Base-by-base conservation (phyloP, 2,113 vertebrate genomes). In the Elanus axillaris region DNA sequence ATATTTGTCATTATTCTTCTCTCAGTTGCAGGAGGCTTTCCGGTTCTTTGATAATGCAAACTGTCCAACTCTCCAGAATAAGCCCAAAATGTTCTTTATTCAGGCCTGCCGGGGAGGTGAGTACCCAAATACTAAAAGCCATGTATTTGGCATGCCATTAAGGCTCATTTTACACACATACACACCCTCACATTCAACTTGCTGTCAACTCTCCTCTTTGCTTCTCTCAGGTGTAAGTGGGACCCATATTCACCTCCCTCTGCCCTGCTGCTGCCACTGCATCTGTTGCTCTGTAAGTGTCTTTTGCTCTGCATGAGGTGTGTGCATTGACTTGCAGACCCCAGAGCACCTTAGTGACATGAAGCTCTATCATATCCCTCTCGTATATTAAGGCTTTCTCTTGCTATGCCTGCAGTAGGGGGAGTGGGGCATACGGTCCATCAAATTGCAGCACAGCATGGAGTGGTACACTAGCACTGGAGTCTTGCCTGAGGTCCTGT, bases 61-160 rank as follows among this genome's bases (percentile, higher is more conserved):
- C 98, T 99, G 99, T 96, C 99, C 99, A 6, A 97, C 98, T 90
- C 99, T 99, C 6, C 99, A 99, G 96, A 99, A 99, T 98, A 99
- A 99, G 94, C 99, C 99, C 12, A 99, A 99, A 96, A 99, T 99
- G 99, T 99, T 99, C 97, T 99, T 99, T 92, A 98, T 99, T 94
- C 99, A 99, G 97, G 99, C 99, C 86, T 99, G 99, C 96, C 98
- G 99, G 72, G 99, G 99, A 99, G 99, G 99, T 99, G 93, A 98
- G 98, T 98, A 55, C 81, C 38, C 15, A 9, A 58, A 32, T 52
- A 31, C 87, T 69, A 4, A 50, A 86, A 73, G 87, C 67, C 62
- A 45, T 27, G 25, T 72, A 50, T 62, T 76, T 93, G 77, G 84
- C 89, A 76, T 90, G 74, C 56, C 50, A 42, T 91, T 85, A 92